Percentiles rank a stretch among this genome's conserved stretches.
Conservation (phyloP, 2,888 invertebrate species). For the Xylocampa areola region DNA sequence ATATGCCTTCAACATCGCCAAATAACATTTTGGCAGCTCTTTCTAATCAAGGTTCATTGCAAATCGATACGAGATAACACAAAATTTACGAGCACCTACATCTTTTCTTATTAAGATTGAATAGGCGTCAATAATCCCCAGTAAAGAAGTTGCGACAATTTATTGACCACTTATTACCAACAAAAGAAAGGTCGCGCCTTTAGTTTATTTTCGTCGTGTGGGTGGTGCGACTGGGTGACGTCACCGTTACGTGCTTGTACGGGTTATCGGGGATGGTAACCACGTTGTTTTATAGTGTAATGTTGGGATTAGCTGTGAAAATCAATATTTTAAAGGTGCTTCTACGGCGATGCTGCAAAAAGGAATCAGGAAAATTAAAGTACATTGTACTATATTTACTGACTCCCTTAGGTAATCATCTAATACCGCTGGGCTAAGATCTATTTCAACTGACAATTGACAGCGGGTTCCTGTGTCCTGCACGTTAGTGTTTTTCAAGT, state of each 20-base stretch:
- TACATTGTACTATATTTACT: no score
- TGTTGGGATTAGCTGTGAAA: neutral
- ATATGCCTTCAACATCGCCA: neutral
- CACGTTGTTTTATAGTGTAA: constrained; percentile 11
- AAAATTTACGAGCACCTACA: constrained; percentile 58
- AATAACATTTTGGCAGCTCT: constrained; percentile 33
- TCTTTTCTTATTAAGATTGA: constrained; percentile 63
- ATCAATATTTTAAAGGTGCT: neutral
- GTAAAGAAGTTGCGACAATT: constrained; percentile 59
- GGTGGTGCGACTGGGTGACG: constrained; percentile 40
- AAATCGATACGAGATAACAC: constrained; percentile 62
- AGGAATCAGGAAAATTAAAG: neutral
- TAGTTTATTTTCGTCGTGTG: constrained; percentile 53
- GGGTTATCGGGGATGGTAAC: constrained; percentile 38
- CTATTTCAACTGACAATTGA: no score
- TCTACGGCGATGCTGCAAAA: neutral
- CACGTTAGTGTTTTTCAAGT: no score
- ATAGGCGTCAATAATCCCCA: constrained; percentile 54
- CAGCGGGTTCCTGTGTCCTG: no score
- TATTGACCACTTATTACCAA: constrained; percentile 61
- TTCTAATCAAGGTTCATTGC: constrained; percentile 58
- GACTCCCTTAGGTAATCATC: no score
- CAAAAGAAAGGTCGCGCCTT: constrained; percentile 59
- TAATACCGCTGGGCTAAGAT: no score
- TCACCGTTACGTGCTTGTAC: constrained; percentile 29